Percentiles rank a stretch among this genome's conserved stretches.
These are phyloP conservation scores for Eulacestoma nigropectus DNA, from an alignment of 2,113 vertebrate species.

Conservation along the genomic window DNA sequence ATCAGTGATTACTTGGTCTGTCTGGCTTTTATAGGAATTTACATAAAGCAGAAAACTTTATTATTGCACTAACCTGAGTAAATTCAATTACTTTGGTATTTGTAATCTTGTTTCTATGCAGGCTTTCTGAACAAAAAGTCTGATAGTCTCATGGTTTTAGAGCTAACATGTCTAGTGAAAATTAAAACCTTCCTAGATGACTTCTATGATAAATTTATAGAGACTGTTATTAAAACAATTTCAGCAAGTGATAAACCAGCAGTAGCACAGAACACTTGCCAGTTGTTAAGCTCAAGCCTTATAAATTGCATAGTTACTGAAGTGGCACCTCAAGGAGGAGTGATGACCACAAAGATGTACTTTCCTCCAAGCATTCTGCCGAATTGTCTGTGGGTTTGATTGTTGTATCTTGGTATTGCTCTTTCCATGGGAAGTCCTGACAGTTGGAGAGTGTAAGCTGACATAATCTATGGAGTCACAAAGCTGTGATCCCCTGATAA, in stretches of 20 bases:
- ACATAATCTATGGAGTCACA: neutral
- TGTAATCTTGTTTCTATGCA: neutral
- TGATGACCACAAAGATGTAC: neutral
- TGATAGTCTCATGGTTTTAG: neutral
- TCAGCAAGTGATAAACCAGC: neutral
- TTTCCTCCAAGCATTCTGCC: neutral
- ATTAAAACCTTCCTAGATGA: neutral
- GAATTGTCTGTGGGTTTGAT: neutral
- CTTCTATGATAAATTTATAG: neutral
- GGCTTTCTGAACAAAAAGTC: neutral
- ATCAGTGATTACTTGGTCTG: neutral
- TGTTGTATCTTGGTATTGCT: neutral
- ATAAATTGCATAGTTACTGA: neutral
- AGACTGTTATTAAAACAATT: neutral
- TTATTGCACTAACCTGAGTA: neutral
- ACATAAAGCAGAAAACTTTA: slow-evolving; percentile 4
- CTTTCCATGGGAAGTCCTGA: neutral
- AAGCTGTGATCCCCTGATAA: neutral
- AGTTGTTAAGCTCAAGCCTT: neutral
- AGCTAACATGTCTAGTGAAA: neutral
- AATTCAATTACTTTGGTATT: slow-evolving; percentile 4
- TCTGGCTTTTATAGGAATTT: slow-evolving; percentile 3
- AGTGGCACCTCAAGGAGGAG: neutral
- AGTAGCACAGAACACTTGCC: neutral
- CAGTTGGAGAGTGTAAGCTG: neutral